Evolutionary conservation across 2,797 vertebrate species (phyloP), one percentile per base, ranked within the genome.

Genomic region (Mionectes olivaceus): DNA sequence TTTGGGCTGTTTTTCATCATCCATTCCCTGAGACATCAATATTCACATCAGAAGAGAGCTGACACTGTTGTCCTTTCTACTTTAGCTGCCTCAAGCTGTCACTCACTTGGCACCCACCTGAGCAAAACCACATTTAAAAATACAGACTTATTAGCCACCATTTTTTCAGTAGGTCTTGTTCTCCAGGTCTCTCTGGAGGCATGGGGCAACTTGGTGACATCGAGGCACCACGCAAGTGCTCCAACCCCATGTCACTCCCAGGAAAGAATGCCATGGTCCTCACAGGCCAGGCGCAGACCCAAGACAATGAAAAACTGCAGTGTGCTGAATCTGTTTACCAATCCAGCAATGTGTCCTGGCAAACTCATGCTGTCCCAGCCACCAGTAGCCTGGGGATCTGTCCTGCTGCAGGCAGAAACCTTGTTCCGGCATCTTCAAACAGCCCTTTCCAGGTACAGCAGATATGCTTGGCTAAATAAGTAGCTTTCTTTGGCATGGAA

Each of bases 181-280:
- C 56, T 68, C 11, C 7, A 41, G 19, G 17, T 71, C 50, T 53
- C 1, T n/a, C 35, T 28, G 3, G 5, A 47, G 60, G 15, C 7
- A 9, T 30, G 37, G 28, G 10, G 53, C 1, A 3, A 25, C 19
- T 11, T 6, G 0, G 37, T n/a, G n/a, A 52, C 23, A 69, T 17
- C 25, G 43, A 60, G 57, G 46, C n/a, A 56, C 30, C 33, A 28
- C 1, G 0, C 1, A 3, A 87, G 39, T 1, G 13, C 24, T 80
- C 50, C 16, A 33, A 76, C 13, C n/a, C 59, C 1, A 0, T 0
- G 0, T 22, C 0, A 0, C 46, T 53, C 70, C 71, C 49, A 25
- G 68, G 74, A 60, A 83, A 46, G 33, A 80, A 25, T 3, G 0
- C 8, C 28, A 17, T 0, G 0, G 28, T 41, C 53, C 61, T 74